Evolutionary conservation across 2,113 vertebrate genomes (phyloP).

Genomic region (Apus apus): DNA sequence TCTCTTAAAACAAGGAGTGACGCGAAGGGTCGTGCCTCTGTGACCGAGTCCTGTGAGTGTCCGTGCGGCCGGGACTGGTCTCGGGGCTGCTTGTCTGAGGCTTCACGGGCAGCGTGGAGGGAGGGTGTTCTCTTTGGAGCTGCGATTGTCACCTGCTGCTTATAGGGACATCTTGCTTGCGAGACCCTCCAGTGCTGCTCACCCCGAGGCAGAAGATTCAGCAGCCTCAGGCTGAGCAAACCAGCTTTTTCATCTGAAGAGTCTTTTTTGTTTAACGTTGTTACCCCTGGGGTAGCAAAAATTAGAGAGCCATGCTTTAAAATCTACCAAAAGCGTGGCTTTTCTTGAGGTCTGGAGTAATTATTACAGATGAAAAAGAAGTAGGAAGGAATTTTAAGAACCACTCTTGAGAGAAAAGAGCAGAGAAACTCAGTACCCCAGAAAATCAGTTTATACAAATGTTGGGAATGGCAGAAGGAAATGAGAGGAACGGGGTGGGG

Average conservation of each 20-base stretch:
- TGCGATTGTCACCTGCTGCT: not conserved
- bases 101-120: not conserved
- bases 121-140: fast-evolving
- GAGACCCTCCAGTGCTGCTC: not conserved
- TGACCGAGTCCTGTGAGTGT: not conserved
- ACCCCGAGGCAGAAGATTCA: not conserved
- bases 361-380: not conserved
- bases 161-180: not conserved
- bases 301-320: not conserved
- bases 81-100: not conserved
- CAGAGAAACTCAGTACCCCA: fast-evolving
- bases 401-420: not conserved
- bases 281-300: not conserved
- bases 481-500: not conserved
- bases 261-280: fast-evolving
- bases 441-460: not conserved
- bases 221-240: not conserved
- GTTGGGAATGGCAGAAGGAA: not conserved
- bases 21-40: fast-evolving
- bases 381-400: not conserved
- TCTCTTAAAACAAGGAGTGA: fast-evolving
- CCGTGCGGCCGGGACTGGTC: not conserved
- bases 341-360: not conserved
- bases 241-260: not conserved
- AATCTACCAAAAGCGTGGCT: not conserved